Evolutionary conservation across 2,797 vertebrate species (phyloP).

Genomic region (Gadopsis bispinosus): DNA sequence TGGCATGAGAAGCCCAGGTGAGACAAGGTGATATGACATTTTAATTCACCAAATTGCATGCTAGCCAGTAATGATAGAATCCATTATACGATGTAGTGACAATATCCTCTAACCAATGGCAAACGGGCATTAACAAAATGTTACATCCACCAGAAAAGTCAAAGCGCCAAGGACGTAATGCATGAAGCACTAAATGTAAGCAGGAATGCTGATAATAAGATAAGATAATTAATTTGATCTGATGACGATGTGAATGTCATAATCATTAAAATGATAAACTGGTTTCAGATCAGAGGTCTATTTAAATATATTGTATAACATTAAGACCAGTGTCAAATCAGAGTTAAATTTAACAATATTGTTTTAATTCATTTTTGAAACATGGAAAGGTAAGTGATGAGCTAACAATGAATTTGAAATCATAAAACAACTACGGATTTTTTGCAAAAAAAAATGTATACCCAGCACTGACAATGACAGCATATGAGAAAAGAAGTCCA

Average conservation of each 20-base stretch:
- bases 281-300: conserved; percentile 17
- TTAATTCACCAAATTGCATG: conserved; percentile 80
- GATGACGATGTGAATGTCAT: conserved; percentile 42
- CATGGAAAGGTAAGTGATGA: conserved; percentile 3
- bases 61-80: conserved; percentile 75
- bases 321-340: conserved; percentile 2
- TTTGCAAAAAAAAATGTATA: not conserved
- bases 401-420: conserved; percentile 7
- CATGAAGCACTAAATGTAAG: conserved; percentile 44
- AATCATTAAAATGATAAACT: conserved; percentile 30
- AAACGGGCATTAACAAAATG: conserved; percentile 59
- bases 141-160: conserved; percentile 62
- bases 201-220: conserved; percentile 25
- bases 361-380: conserved; percentile 12
- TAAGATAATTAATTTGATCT: conserved; percentile 44
- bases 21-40: conserved; percentile 76
- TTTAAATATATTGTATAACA: conserved; percentile 20
- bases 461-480: conserved; percentile 26
- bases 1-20: conserved; percentile 69
- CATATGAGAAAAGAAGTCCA: conserved; percentile 32
- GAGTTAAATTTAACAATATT: conserved; percentile 12
- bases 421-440: not conserved
- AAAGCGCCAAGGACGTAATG: conserved; percentile 62
- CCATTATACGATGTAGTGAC: conserved; percentile 66
- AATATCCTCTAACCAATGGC: conserved; percentile 58